Conservation (phyloP, 2,797 vertebrate species). For the Hydrolagus colliei region DNA sequence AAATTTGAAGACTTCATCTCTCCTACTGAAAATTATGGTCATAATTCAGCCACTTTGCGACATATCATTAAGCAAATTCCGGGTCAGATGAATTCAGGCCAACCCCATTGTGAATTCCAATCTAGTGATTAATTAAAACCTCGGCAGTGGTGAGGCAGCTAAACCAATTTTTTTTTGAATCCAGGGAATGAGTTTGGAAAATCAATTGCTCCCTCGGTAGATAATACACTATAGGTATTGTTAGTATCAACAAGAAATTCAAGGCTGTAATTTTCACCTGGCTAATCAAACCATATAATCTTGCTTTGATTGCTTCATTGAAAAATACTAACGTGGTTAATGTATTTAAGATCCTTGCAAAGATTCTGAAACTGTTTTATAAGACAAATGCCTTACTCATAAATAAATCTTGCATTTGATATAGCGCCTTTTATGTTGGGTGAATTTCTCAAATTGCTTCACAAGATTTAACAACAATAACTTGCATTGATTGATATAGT, state of each 20-base stretch:
- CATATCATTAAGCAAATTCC: neutral
- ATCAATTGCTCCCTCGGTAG: neutral
- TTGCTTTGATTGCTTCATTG: neutral
- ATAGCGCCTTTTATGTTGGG: too few species aligned
- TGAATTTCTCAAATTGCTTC: too few species aligned
- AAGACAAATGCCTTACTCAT: neutral
- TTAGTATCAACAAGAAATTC: neutral
- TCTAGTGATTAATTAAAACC: too few species aligned
- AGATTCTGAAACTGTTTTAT: neutral
- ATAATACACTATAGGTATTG: neutral
- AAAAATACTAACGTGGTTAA: neutral
- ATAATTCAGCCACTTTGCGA: neutral
- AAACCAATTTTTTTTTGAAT: neutral
- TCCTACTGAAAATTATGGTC: slow-evolving; percentile 6
- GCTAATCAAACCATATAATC: neutral
- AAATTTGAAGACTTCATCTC: neutral
- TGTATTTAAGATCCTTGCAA: neutral
- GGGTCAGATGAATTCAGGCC: neutral
- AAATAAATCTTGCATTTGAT: neutral
- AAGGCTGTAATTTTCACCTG: neutral
- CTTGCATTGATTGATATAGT: too few species aligned
- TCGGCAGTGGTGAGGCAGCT: neutral
- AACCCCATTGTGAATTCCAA: too few species aligned
- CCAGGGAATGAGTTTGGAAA: neutral
- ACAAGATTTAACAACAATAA: too few species aligned